Evolutionary conservation across 2,113 vertebrate species (phyloP).

Genomic region (Malurus alboscapulatus): DNA sequence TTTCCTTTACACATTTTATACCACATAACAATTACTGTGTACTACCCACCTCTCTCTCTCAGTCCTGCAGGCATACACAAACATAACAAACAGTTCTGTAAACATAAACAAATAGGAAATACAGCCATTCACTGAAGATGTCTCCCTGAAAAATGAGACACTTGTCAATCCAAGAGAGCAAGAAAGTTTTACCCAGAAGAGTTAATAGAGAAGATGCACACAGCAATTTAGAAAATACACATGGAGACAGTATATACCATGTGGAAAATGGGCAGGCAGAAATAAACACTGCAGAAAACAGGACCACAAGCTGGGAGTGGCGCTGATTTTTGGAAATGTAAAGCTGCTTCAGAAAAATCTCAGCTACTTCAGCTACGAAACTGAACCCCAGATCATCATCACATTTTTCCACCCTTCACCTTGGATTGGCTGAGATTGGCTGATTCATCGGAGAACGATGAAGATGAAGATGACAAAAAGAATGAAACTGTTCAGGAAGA

Average conservation of each 20-base stretch:
- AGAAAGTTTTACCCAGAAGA: not conserved
- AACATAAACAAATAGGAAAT: not conserved
- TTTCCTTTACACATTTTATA: not conserved
- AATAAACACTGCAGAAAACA: not conserved
- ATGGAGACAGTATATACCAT: accelerated
- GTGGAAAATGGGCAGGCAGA: not conserved
- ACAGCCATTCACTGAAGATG: not conserved
- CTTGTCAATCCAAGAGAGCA: not conserved
- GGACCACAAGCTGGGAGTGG: not conserved
- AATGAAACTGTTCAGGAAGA: not conserved
- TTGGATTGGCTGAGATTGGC: not conserved
- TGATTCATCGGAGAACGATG: not conserved
- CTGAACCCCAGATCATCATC: not conserved
- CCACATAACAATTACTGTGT: not conserved
- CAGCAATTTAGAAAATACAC: not conserved
- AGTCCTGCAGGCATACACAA: not conserved
- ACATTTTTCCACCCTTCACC: not conserved
- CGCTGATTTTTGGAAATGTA: not conserved
- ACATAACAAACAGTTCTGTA: not conserved
- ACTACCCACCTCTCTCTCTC: not conserved
- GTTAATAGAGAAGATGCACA: not conserved
- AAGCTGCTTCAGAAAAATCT: not conserved
- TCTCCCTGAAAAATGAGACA: not conserved
- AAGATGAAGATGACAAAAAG: not conserved
- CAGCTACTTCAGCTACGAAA: not conserved